phyloP scores from a whole-genome alignment of 2,797 vertebrate species.

The Champsocephalus gunnari region DNA sequence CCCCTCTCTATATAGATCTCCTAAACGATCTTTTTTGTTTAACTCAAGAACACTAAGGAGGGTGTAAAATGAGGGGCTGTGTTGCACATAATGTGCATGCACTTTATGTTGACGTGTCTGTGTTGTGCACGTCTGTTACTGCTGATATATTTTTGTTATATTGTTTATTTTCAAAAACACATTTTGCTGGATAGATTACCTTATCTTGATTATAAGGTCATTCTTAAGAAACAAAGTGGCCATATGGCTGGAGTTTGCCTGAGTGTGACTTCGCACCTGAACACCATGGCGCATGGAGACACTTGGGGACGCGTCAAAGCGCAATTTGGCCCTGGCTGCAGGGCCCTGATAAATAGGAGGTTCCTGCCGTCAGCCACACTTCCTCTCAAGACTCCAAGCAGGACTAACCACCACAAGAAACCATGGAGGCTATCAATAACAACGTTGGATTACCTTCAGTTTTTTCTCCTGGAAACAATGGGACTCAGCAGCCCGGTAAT shows the following conservation, averaged over 20 bases:
- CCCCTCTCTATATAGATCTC: too few species aligned
- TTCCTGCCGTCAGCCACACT: conserved; percentile 38
- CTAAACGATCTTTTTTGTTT: too few species aligned
- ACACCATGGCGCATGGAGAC: conserved; percentile 75
- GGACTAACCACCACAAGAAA: conserved; percentile 27
- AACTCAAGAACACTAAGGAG: too few species aligned
- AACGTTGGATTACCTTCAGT: conserved; percentile 52
- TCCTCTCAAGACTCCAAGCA: conserved; percentile 36
- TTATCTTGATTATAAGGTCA: not conserved
- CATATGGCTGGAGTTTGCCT: conserved; percentile 77
- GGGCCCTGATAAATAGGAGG: conserved; percentile 68
- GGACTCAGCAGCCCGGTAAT: conserved; percentile 18
- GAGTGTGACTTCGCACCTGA: conserved; percentile 82
- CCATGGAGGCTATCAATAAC: conserved; percentile 63
- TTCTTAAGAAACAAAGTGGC: conserved; percentile 11
- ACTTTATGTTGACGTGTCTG: too few species aligned
- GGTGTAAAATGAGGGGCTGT: too few species aligned
- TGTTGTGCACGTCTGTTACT: too few species aligned
- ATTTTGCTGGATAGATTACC: too few species aligned
- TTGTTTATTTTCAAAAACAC: too few species aligned
- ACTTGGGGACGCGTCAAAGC: conserved; percentile 75
- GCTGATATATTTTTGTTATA: too few species aligned
- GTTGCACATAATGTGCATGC: too few species aligned
- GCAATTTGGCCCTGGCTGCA: conserved; percentile 78
- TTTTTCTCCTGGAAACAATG: conserved; percentile 20